Evolutionary conservation across 2,888 invertebrate species (phyloP).

Genomic region (Agonum fuliginosum): DNA sequence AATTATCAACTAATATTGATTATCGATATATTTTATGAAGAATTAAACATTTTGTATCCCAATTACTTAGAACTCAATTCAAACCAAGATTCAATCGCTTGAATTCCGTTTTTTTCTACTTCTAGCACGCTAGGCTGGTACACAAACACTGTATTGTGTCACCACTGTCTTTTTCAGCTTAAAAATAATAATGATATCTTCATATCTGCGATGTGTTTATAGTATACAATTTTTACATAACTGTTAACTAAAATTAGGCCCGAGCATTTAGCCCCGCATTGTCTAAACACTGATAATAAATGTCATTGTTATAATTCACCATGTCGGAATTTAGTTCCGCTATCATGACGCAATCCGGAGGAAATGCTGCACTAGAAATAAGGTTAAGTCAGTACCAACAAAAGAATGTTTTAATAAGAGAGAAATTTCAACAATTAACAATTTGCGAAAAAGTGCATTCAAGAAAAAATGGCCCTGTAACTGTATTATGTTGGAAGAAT

Average conservation of each 20-base stretch:
- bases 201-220: no score
- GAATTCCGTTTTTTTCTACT: no score
- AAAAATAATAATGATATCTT: no score
- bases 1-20: no score
- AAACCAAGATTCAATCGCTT: no score
- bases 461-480: slow-evolving; percentile 8
- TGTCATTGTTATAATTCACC: slow-evolving; percentile 39
- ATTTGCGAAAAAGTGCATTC: slow-evolving; percentile 6
- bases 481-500: background rate
- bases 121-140: no score
- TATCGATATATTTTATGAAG: no score
- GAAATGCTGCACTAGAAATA: slow-evolving; percentile 30
- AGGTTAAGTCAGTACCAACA: slow-evolving; percentile 37
- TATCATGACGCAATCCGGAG: slow-evolving; percentile 23
- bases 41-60: no score
- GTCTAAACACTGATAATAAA: slow-evolving; percentile 31
- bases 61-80: no score
- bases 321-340: slow-evolving; percentile 45
- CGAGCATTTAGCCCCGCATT: slow-evolving; percentile 24
- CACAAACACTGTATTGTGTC: no score
- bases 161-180: no score
- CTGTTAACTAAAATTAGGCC: slow-evolving; percentile 25
- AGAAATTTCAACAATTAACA: slow-evolving; percentile 19
- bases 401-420: slow-evolving; percentile 42
- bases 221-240: slow-evolving; percentile 38